Evolutionary conservation across 2,888 invertebrate species (phyloP).

Genomic region (Melikaiella ostensackeni): DNA sequence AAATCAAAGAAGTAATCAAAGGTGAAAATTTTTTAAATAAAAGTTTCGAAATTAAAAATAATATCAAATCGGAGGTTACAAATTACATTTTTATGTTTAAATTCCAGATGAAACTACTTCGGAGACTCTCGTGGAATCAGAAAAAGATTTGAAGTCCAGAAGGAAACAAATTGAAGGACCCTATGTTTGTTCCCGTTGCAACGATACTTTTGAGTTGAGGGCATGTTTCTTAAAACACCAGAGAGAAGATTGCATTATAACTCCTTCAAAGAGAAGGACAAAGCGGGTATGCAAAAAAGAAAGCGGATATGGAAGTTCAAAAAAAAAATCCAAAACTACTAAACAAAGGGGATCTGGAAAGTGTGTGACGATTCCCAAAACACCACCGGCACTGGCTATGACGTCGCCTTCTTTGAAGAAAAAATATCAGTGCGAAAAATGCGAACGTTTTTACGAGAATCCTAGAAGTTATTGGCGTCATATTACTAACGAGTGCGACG

Average conservation of each 20-base stretch:
- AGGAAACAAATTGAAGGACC: constrained; percentile 3
- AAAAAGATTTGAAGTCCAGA: background rate
- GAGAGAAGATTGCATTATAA: background rate
- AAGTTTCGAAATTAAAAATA: background rate
- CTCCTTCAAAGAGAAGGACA: background rate
- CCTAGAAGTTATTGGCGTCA: background rate
- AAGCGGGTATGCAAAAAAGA: too few relatives aligned
- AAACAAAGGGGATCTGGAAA: background rate
- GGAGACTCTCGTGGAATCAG: background rate
- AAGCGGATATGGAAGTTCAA: too few relatives aligned
- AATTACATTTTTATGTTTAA: background rate
- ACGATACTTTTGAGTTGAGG: background rate
- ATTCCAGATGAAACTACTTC: background rate
- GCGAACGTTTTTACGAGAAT: background rate
- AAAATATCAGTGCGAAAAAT: background rate
- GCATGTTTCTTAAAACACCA: constrained; percentile 7
- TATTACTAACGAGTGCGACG: background rate
- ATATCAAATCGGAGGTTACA: background rate
- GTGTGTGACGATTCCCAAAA: background rate
- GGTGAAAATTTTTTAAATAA: background rate
- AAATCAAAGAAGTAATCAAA: background rate
- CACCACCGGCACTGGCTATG: background rate
- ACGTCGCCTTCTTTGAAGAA: background rate
- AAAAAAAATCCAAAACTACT: background rate
- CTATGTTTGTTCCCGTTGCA: background rate